Evolutionary conservation across 1,140 invertebrate genomes (phyloP).

Genomic region (Platorchestia sp.): DNA sequence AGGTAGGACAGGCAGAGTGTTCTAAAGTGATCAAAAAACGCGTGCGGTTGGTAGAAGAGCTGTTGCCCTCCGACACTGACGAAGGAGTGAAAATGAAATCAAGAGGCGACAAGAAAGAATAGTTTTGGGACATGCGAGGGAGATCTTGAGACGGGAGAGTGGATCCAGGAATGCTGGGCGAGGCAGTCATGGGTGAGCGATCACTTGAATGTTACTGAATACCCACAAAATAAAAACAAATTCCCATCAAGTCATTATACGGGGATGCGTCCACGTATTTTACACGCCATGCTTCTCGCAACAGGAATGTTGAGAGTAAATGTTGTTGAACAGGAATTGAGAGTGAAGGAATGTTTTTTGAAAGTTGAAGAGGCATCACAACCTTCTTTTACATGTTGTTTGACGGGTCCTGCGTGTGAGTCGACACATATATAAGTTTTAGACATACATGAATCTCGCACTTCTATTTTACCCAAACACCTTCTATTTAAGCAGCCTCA

Average conservation of each 20-base stretch:
- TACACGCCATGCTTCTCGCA: not conserved
- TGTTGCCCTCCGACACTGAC: not conserved
- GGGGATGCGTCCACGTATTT: not conserved
- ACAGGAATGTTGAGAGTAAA: not conserved
- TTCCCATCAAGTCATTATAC: not conserved
- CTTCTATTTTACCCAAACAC: not conserved
- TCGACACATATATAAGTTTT: not conserved
- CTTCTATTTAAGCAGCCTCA: no score
- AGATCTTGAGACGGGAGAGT: not conserved
- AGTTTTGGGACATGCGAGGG: not conserved
- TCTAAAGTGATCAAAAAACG: not conserved
- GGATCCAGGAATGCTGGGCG: not conserved
- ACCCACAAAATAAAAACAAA: not conserved
- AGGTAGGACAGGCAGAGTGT: not conserved
- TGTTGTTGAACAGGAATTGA: no score
- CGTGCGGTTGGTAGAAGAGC: not conserved
- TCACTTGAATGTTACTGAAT: not conserved
- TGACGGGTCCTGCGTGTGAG: not conserved
- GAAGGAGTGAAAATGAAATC: not conserved
- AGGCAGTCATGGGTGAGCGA: slow-evolving; percentile 43
- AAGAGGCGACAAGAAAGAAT: not conserved
- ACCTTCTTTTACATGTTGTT: not conserved
- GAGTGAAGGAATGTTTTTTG: not conserved
- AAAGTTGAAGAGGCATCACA: not conserved
- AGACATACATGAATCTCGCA: not conserved